Conservation (phyloP, 2,888 invertebrate genomes). For the Geophilus truncorum region DNA sequence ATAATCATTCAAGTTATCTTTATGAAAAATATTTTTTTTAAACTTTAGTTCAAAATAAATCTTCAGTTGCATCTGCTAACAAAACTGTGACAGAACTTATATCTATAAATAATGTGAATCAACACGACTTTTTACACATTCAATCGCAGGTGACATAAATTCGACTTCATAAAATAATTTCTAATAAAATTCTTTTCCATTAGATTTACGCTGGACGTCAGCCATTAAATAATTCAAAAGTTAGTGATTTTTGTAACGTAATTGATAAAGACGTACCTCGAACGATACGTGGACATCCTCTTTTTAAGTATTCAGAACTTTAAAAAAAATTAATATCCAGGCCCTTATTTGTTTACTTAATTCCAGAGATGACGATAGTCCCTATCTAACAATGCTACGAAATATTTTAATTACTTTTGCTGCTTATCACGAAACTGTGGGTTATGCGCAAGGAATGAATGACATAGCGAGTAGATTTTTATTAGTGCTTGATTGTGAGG, state of each 20-base stretch:
- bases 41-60: not conserved
- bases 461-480: constrained; percentile 47
- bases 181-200: not conserved
- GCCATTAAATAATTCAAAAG: not conserved
- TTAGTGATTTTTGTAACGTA: not conserved
- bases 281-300: constrained; percentile 11
- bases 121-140: not conserved
- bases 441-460: constrained; percentile 50
- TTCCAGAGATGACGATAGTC: constrained; percentile 42
- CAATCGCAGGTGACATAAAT: not conserved
- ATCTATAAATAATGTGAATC: not conserved
- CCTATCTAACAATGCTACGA: constrained; percentile 43
- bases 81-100: not conserved
- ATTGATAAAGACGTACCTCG: constrained; percentile 32
- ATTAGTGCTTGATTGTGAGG: constrained; percentile 47
- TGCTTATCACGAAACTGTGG: constrained; percentile 44
- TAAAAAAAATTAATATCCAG: too few species aligned
- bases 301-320: not conserved
- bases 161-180: not conserved
- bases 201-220: constrained; percentile 28
- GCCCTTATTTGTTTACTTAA: not conserved
- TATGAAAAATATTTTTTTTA: not conserved
- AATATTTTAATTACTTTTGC: constrained; percentile 46
- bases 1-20: not conserved
- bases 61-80: not conserved